A percentile compares a stretch with the other conserved stretches of the same genome.
phyloP scores from a whole-genome alignment of 2,113 vertebrate genomes.

The Rhinichthys klamathensis region DNA sequence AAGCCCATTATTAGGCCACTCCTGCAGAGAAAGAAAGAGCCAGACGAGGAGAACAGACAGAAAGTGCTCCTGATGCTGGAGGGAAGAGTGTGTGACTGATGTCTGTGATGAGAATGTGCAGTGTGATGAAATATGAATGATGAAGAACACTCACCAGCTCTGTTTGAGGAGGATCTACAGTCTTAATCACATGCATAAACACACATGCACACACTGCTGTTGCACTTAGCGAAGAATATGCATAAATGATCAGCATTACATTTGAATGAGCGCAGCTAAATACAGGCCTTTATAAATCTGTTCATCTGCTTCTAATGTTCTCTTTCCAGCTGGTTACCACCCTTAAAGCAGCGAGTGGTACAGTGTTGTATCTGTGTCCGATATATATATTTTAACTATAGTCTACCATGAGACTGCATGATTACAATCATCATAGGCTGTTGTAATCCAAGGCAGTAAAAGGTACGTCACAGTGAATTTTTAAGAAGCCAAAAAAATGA shows the following conservation, averaged over 20 bases:
- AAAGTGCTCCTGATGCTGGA: neutral
- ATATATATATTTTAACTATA: neutral
- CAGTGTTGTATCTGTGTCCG: neutral
- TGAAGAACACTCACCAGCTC: constrained; percentile 40
- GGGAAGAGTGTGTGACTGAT: neutral
- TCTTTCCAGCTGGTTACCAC: neutral
- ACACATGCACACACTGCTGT: neutral
- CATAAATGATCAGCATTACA: constrained; percentile 8
- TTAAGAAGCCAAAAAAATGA: neutral
- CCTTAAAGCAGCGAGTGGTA: neutral
- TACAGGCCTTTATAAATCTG: neutral
- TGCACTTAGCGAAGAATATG: neutral
- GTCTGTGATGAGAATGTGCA: constrained; percentile 45
- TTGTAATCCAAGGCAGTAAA: neutral
- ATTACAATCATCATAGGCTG: neutral
- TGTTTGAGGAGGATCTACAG: neutral
- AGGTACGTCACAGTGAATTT: neutral
- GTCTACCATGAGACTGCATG: neutral
- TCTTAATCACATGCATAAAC: constrained; percentile 16
- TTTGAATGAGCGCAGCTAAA: neutral
- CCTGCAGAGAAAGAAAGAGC: neutral
- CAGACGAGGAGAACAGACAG: neutral
- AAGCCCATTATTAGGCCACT: constrained; percentile 1
- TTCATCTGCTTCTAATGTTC: neutral
- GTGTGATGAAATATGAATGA: constrained; percentile 59